A percentile compares a stretch with the other conserved stretches of the same genome.
These are phyloP conservation scores for Gibbula magus DNA, from an alignment of 2,888 invertebrate species.

Conservation along the genomic window DNA sequence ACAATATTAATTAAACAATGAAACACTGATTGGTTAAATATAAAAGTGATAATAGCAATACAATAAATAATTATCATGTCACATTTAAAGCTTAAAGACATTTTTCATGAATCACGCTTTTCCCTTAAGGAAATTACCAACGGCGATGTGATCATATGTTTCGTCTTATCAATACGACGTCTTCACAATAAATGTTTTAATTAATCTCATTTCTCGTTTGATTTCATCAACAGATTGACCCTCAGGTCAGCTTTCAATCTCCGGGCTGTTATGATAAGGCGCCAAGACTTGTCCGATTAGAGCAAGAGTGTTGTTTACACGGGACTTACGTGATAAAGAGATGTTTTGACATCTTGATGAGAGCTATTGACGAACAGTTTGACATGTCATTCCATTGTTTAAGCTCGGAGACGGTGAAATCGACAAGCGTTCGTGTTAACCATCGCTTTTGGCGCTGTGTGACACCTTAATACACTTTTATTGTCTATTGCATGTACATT, in stretches of 20 bases:
- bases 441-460: slow-evolving; percentile 6
- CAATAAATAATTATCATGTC: too few relatives aligned
- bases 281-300: slow-evolving; percentile 1
- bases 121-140: not conserved
- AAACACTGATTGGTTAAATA: too few relatives aligned
- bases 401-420: not conserved
- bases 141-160: not conserved
- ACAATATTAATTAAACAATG: too few relatives aligned
- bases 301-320: not conserved
- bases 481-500: slow-evolving; percentile 9
- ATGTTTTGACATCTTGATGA: slow-evolving; percentile 9
- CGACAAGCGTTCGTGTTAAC: not conserved
- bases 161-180: not conserved
- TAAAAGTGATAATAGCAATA: too few relatives aligned
- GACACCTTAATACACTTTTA: not conserved
- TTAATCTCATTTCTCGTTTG: not conserved
- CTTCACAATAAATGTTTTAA: not conserved
- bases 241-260: not conserved
- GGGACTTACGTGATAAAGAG: slow-evolving; percentile 9
- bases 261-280: slow-evolving; percentile 4
- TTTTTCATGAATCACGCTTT: not conserved
- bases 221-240: slow-evolving; percentile 1
- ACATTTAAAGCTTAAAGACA: not conserved
- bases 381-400: slow-evolving; percentile 14
- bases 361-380: slow-evolving; percentile 6